These are phyloP conservation scores for Toxostoma redivivum DNA, from an alignment of 2,113 vertebrate species.

Conservation along the genomic window DNA sequence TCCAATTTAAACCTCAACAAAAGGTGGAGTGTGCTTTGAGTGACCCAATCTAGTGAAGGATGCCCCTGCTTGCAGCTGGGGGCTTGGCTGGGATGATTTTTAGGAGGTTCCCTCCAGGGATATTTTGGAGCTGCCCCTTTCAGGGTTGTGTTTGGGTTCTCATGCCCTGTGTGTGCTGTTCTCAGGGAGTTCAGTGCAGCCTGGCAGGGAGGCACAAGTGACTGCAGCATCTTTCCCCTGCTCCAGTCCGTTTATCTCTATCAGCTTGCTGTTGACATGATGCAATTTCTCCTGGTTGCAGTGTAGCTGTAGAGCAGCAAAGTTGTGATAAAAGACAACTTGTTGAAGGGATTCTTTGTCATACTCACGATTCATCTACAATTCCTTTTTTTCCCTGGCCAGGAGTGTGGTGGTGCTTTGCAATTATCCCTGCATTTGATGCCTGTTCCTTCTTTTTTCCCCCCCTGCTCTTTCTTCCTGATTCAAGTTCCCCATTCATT, in stretches of 20 bases:
- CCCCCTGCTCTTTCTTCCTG: not conserved
- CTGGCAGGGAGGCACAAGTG: not conserved
- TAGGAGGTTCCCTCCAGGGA: not conserved
- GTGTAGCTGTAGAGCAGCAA: not conserved
- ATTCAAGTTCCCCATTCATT: constrained; percentile 30
- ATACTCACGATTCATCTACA: constrained; percentile 12
- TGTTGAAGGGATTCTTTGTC: constrained; percentile 55
- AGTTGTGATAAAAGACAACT: constrained; percentile 51
- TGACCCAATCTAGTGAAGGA: fast-evolving
- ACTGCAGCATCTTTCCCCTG: constrained; percentile 12
- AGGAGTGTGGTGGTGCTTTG: constrained; percentile 17
- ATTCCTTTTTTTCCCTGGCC: not conserved
- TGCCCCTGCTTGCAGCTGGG: too few species aligned
- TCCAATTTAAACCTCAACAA: not conserved
- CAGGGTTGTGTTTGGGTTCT: not conserved
- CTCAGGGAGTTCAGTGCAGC: not conserved
- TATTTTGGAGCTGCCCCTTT: not conserved
- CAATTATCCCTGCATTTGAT: constrained; percentile 25
- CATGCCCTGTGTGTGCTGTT: not conserved
- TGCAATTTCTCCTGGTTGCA: constrained; percentile 23
- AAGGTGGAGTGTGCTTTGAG: not conserved
- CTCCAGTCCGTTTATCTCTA: constrained; percentile 42
- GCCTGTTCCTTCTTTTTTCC: not conserved
- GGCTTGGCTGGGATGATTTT: not conserved
- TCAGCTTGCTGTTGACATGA: constrained; percentile 35